Percentiles rank a stretch among this genome's conserved stretches.
phyloP scores from a whole-genome alignment of 2,797 vertebrate species.

The Orestias chungarensis region DNA sequence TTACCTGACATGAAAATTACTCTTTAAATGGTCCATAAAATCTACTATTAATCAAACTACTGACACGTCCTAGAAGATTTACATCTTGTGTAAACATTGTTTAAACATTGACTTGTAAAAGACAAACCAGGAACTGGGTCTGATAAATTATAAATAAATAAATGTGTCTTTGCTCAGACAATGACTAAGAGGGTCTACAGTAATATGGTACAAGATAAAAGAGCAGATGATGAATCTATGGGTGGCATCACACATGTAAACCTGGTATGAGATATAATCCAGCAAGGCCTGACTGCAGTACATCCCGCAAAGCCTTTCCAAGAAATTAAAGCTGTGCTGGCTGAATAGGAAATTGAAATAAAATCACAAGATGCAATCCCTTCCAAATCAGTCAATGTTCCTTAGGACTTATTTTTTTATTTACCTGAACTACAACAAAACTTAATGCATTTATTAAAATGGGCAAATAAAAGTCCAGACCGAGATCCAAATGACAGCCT shows the following conservation, averaged over 20 bases:
- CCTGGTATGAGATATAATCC: slow-evolving; percentile 49
- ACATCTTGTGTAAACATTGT: background rate
- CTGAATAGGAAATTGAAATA: background rate
- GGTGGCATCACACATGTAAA: slow-evolving; percentile 66
- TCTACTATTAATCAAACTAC: background rate
- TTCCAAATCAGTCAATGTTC: background rate
- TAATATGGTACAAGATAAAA: slow-evolving; percentile 12
- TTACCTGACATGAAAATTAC: background rate
- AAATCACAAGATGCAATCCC: background rate
- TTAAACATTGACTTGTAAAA: background rate
- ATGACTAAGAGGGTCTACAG: slow-evolving; percentile 24
- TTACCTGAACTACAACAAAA: no score
- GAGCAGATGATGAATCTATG: slow-evolving; percentile 68
- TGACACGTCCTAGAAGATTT: background rate
- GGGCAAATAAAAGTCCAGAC: background rate
- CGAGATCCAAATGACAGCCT: no score
- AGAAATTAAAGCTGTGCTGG: background rate
- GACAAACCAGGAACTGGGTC: no score
- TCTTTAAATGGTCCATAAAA: background rate
- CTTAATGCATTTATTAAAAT: no score
- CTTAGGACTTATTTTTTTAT: background rate
- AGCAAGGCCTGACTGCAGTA: slow-evolving; percentile 58
- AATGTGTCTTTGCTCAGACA: background rate
- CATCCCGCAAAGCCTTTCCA: background rate
- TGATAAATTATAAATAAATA: background rate